phyloP scores from a whole-genome alignment of 2,113 vertebrate genomes.

The Carollia perspicillata region DNA sequence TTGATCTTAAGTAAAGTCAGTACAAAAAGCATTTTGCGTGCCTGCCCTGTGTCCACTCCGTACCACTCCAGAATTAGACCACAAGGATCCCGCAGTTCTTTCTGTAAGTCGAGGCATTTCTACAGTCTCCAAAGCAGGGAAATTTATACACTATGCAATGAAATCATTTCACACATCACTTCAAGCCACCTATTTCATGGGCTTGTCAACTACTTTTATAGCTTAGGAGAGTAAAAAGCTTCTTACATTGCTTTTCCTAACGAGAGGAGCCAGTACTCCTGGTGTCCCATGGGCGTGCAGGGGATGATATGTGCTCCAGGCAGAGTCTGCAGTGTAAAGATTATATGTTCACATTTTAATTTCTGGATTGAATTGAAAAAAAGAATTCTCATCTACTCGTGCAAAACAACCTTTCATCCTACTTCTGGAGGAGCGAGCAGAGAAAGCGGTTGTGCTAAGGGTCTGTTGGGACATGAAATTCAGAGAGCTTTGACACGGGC shows the following conservation, averaged over 20 bases:
- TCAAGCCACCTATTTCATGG: conserved; percentile 3
- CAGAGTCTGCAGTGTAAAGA: not conserved
- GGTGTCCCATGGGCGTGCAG: not conserved
- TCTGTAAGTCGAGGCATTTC: conserved; percentile 19
- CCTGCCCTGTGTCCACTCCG: not conserved
- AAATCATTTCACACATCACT: conserved; percentile 34
- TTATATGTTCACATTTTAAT: not conserved
- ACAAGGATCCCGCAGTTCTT: not conserved
- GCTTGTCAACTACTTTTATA: not conserved
- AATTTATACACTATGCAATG: not conserved
- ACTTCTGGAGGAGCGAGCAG: not conserved
- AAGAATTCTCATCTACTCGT: not conserved
- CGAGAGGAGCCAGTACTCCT: not conserved
- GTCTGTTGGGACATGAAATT: not conserved
- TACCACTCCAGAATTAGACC: not conserved
- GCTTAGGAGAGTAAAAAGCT: not conserved
- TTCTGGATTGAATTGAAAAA: not conserved
- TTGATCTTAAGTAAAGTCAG: not conserved
- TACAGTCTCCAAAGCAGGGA: not conserved
- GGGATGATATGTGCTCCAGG: not conserved
- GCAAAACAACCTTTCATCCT: not conserved
- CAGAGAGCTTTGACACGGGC: not conserved
- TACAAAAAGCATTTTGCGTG: not conserved
- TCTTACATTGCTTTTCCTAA: not conserved
- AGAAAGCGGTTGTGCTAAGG: not conserved